phyloP scores from a whole-genome alignment of 2,797 vertebrate genomes.

The Enteromius unitaeniatus region DNA sequence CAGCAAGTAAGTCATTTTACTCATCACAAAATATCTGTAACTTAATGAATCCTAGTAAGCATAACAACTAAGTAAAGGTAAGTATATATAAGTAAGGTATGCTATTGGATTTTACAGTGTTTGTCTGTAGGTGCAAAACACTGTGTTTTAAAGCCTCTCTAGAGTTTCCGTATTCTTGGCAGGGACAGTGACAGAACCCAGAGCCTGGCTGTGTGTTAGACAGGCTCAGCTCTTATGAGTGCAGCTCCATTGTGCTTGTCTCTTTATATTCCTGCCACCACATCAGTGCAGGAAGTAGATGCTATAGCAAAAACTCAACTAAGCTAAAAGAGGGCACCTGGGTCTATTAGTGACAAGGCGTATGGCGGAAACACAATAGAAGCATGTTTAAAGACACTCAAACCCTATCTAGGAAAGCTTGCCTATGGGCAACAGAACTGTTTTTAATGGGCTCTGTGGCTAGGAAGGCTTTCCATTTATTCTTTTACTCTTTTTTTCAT shows the following conservation, averaged over 20 bases:
- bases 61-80: too few relatives aligned
- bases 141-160: conserved; percentile 35
- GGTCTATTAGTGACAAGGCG: conserved; percentile 7
- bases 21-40: too few relatives aligned
- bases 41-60: too few relatives aligned
- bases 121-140: conserved; percentile 21
- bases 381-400: conserved; percentile 12
- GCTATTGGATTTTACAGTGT: background rate
- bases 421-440: conserved; percentile 48
- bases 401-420: conserved; percentile 41
- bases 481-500: conserved; percentile 29
- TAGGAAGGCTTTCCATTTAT: conserved; percentile 38
- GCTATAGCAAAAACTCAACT: conserved; percentile 12
- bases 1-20: too few relatives aligned
- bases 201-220: conserved; percentile 45
- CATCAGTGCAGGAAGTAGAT: conserved; percentile 47
- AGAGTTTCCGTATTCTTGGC: conserved; percentile 44
- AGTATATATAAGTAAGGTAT: too few relatives aligned
- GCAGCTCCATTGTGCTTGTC: conserved; percentile 47
- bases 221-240: conserved; percentile 38
- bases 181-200: conserved; percentile 59
- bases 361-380: conserved; percentile 17
- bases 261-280: conserved; percentile 42
- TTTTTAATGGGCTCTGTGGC: conserved; percentile 55
- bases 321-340: conserved; percentile 43